phyloP scores from a whole-genome alignment of 2,888 invertebrate genomes.

The Embidobia sp. region DNA sequence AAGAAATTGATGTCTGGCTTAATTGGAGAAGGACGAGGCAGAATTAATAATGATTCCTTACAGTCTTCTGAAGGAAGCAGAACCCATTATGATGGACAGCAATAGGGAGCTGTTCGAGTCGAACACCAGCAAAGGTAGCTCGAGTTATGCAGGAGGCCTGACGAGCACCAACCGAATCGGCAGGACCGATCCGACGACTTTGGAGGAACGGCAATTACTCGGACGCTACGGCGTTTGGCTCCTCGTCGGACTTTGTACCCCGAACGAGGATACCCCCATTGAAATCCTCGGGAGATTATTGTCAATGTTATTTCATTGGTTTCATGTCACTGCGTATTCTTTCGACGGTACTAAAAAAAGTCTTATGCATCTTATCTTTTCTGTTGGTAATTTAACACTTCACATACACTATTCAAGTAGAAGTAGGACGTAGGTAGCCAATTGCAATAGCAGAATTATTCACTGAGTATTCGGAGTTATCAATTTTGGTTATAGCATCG shows the following conservation, averaged over 20 bases:
- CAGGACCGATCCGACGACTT: slow-evolving; percentile 78
- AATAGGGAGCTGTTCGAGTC: slow-evolving; percentile 82
- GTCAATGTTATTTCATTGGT: slow-evolving; percentile 99
- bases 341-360: slow-evolving; percentile 90
- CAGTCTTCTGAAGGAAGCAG: slow-evolving; percentile 93
- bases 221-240: slow-evolving; percentile 99
- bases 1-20: too few relatives aligned
- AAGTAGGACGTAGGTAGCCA: slow-evolving; percentile 75
- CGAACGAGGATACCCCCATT: slow-evolving; percentile 88
- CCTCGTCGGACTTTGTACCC: slow-evolving; percentile 95
- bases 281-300: slow-evolving; percentile 94
- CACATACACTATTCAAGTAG: slow-evolving; percentile 77
- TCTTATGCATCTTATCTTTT: slow-evolving; percentile 81
- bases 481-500: slow-evolving; percentile 18
- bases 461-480: too few relatives aligned
- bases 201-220: slow-evolving; percentile 94
- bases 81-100: slow-evolving; percentile 88
- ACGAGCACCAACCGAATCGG: slow-evolving; percentile 65
- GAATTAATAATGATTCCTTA: slow-evolving; percentile 66
- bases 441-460: slow-evolving; percentile 74
- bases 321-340: slow-evolving; percentile 98
- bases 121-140: slow-evolving; percentile 76
- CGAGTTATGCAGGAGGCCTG: slow-evolving; percentile 74
- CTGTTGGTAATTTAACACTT: slow-evolving; percentile 81
- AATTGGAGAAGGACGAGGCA: slow-evolving; percentile 7